Evolutionary conservation across 1,140 invertebrate species (phyloP).

Genomic region (Lineus longissimus): DNA sequence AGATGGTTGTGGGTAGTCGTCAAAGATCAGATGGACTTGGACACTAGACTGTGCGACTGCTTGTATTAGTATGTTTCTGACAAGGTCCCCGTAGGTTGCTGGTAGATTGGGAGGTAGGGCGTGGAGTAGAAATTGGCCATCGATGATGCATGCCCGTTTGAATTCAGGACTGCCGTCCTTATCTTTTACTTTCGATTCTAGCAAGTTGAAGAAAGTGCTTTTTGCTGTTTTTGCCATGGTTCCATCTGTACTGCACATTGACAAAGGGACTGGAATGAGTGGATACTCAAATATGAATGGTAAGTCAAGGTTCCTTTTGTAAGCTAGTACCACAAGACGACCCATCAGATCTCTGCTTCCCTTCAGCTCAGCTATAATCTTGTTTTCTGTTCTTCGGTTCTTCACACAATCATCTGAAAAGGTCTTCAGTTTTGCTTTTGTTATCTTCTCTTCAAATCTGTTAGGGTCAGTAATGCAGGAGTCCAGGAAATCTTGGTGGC

Average conservation of each 20-base stretch:
- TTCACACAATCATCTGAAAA: neutral
- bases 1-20: slow-evolving; percentile 6
- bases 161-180: no score
- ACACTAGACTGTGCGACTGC: neutral
- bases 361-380: slow-evolving; percentile 2
- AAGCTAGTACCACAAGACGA: neutral
- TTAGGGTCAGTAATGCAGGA: slow-evolving; percentile 8
- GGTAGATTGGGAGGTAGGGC: neutral
- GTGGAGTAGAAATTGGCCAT: slow-evolving; percentile 8
- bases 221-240: slow-evolving; percentile 8
- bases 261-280: slow-evolving; percentile 8
- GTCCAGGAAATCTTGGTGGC: slow-evolving; percentile 11
- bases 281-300: neutral
- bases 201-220: neutral
- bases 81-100: slow-evolving; percentile 8
- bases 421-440: slow-evolving; percentile 4
- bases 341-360: slow-evolving; percentile 10
- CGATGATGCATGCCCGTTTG: slow-evolving; percentile 8
- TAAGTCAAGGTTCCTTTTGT: neutral
- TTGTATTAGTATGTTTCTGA: neutral
- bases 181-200: neutral
- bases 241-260: slow-evolving; percentile 1
- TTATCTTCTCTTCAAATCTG: slow-evolving; percentile 10
- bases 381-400: neutral
- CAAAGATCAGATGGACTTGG: neutral